A percentile compares a stretch with the other conserved stretches of the same genome.
Conservation (phyloP, 2,113 vertebrate genomes). For the Microtus pennsylvanicus region DNA sequence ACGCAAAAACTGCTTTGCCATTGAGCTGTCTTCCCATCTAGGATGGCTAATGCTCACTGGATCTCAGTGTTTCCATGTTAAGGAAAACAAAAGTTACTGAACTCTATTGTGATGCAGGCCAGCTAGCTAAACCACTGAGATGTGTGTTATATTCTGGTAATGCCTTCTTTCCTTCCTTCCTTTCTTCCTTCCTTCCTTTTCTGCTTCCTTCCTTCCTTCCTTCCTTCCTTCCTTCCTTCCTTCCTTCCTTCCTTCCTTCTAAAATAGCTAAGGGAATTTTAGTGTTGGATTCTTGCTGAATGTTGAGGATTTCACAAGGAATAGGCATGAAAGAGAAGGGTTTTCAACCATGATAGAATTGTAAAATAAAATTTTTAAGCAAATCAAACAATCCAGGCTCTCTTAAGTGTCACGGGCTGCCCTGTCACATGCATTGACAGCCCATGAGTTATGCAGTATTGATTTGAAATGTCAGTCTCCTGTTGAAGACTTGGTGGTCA, state of each 20-base stretch:
- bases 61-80: not conserved
- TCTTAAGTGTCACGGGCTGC: not conserved
- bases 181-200: not conserved
- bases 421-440: not conserved
- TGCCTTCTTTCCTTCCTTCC: not conserved
- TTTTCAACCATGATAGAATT: not conserved
- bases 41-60: not conserved
- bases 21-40: not conserved
- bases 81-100: not conserved
- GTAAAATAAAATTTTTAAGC: not conserved
- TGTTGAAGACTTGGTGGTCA: not conserved
- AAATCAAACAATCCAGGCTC: not conserved
- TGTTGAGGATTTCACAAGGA: not conserved
- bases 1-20: too few species aligned
- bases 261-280: not conserved
- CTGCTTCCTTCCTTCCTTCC: not conserved
- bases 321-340: not conserved
- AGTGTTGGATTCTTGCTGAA: not conserved
- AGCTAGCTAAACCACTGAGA: not conserved
- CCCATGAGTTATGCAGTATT: not conserved
- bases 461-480: not conserved
- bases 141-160: not conserved
- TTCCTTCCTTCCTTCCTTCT: not conserved
- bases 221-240: not conserved
- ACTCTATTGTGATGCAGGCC: rapidly evolving